These are phyloP conservation scores for Anas flavirostris DNA, from an alignment of 2,797 vertebrate genomes.

Conservation along the genomic window DNA sequence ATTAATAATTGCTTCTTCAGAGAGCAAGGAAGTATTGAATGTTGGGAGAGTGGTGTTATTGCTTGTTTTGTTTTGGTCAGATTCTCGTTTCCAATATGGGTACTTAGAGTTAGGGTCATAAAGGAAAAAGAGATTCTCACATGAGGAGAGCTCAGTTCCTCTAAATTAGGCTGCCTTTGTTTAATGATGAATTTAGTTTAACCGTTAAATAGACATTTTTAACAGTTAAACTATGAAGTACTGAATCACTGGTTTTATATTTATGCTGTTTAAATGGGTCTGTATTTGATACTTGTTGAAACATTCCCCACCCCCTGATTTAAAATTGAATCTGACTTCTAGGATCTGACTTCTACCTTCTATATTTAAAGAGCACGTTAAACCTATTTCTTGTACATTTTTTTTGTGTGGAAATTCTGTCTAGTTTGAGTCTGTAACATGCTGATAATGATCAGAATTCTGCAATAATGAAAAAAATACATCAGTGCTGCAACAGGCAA, in stretches of 20 bases:
- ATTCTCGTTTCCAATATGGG: neutral
- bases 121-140: neutral
- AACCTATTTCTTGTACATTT: neutral
- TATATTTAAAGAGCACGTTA: neutral
- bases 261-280: neutral
- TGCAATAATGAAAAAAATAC: conserved; percentile 34
- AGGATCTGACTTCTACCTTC: neutral
- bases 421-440: neutral
- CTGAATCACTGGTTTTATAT: neutral
- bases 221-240: neutral
- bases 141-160: neutral
- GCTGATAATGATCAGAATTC: conserved; percentile 26
- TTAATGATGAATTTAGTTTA: neutral
- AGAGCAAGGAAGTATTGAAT: neutral
- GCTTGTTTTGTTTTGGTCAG: neutral
- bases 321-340: neutral
- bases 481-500: neutral
- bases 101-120: neutral
- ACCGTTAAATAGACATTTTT: neutral
- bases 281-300: neutral
- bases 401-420: neutral
- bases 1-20: neutral
- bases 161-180: neutral
- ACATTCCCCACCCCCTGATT: no score
- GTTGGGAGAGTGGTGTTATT: neutral